Percentiles rank a stretch among this genome's conserved stretches.
Evolutionary conservation across 2,888 invertebrate species (phyloP).

Genomic region (Zhengitettix transpicula): DNA sequence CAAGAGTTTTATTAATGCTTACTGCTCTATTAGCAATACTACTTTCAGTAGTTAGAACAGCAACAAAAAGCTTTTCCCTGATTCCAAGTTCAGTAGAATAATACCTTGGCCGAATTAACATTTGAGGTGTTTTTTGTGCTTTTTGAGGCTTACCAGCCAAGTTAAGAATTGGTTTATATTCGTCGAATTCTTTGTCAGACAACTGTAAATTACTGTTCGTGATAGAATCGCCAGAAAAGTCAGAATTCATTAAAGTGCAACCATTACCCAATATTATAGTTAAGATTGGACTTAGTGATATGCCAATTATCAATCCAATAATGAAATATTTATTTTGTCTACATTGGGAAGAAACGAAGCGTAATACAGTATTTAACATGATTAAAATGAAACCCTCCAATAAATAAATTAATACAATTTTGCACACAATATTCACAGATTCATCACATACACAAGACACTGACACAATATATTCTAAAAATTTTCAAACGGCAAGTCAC

Average conservation of each 20-base stretch:
- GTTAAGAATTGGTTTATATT: constrained; percentile 30
- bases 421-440: no score
- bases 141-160: constrained; percentile 27
- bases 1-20: constrained; percentile 78
- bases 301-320: constrained; percentile 35
- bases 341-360: constrained; percentile 4
- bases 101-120: constrained; percentile 71
- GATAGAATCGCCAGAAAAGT: neutral
- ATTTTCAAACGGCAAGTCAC: no score
- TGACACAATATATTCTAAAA: no score
- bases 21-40: constrained; percentile 55
- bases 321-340: constrained; percentile 35
- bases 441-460: no score
- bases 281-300: constrained; percentile 35
- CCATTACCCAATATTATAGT: constrained; percentile 28
- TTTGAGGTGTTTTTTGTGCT: constrained; percentile 33
- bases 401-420: no score
- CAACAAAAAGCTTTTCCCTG: constrained; percentile 72
- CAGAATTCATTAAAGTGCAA: constrained; percentile 8
- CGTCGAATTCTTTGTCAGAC: constrained; percentile 18
- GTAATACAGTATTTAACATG: neutral
- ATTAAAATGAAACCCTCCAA: no score
- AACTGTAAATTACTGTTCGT: neutral
- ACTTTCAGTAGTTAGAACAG: constrained; percentile 61
- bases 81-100: constrained; percentile 92